Conservation (phyloP, 2,113 vertebrate genomes). For the Clupea harengus region DNA sequence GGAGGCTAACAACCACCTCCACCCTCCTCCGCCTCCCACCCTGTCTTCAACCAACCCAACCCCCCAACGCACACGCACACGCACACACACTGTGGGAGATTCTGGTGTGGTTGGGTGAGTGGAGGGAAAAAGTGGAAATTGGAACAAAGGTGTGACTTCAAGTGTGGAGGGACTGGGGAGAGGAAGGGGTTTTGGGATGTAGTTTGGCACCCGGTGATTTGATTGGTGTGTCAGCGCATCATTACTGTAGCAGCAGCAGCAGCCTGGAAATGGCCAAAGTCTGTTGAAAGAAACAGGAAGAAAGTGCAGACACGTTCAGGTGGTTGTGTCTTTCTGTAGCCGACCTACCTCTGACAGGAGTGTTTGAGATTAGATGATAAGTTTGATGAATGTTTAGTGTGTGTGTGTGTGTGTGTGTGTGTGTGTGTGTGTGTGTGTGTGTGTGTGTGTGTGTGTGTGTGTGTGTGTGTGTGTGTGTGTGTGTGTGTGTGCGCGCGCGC, state of each 20-base stretch:
- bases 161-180: slow-evolving; percentile 21
- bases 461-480: not conserved
- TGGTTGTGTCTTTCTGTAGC: not conserved
- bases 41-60: not conserved
- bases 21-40: not conserved
- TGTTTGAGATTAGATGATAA: not conserved
- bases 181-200: not conserved
- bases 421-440: not conserved
- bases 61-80: slow-evolving; percentile 4
- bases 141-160: not conserved
- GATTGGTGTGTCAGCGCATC: not conserved
- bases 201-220: not conserved
- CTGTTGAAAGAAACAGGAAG: not conserved
- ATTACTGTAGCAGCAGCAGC: not conserved
- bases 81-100: slow-evolving; percentile 18
- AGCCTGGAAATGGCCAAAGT: not conserved
- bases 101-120: slow-evolving; percentile 12
- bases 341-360: not conserved
- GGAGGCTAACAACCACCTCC: slow-evolving; percentile 43
- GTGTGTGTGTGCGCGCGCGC: too few species aligned
- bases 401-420: slow-evolving; percentile 15
- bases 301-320: not conserved
- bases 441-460: not conserved
- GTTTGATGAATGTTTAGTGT: slow-evolving; percentile 10
- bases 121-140: slow-evolving; percentile 13